Percentiles rank a stretch among this genome's conserved stretches.
Conservation (phyloP, 2,888 invertebrate species). For the Volucella inanis region DNA sequence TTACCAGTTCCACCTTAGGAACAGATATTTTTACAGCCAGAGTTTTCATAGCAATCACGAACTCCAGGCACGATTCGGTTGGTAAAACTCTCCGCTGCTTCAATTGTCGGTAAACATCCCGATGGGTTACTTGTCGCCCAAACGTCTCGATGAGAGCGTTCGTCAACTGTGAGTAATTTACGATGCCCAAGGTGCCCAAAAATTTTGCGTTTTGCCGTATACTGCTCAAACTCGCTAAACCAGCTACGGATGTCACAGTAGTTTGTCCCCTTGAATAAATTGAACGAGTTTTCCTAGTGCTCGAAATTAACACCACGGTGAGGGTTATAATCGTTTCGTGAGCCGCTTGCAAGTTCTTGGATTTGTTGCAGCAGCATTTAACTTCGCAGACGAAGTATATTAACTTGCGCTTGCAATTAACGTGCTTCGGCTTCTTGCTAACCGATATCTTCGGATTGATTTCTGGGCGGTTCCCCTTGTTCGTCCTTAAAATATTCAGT, state of each 20-base stretch:
- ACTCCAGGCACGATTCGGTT: constrained; percentile 21
- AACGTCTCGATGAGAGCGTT: constrained; percentile 14
- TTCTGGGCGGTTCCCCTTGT: neutral
- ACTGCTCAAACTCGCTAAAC: constrained; percentile 20
- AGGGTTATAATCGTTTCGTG: neutral
- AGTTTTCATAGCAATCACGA: constrained; percentile 23
- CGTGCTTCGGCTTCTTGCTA: neutral
- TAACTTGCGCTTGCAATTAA: too few species aligned
- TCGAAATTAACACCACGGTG: neutral
- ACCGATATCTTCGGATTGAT: neutral
- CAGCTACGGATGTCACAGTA: constrained; percentile 13
- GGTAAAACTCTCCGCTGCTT: constrained; percentile 8
- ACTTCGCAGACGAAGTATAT: too few species aligned
- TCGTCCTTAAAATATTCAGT: neutral
- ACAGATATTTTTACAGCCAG: constrained; percentile 22
- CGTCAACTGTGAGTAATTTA: constrained; percentile 1
- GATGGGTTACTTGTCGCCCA: constrained; percentile 31
- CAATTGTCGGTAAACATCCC: constrained; percentile 19
- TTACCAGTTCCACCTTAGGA: constrained; percentile 14
- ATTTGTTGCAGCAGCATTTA: too few species aligned
- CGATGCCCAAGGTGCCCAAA: neutral
- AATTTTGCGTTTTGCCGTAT: too few species aligned
- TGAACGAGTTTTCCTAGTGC: constrained; percentile 3
- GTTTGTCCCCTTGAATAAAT: neutral
- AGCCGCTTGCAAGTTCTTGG: neutral